Percentiles rank a stretch among this genome's conserved stretches.
Conservation (phyloP, 2,888 invertebrate genomes). For the Philhelius pedissequus region DNA sequence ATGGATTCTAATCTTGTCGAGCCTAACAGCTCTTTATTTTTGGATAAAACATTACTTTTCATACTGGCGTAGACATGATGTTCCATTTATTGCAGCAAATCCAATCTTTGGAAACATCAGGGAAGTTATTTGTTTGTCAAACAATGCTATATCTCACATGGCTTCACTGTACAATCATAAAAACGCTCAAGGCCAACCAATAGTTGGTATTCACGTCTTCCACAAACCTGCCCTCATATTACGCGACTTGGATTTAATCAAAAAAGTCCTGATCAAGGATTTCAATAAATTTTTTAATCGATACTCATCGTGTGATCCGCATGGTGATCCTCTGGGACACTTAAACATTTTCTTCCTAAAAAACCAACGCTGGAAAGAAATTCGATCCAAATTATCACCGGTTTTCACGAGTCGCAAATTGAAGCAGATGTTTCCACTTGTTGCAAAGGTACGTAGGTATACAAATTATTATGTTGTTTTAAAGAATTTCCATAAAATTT, state of each 20-base stretch:
- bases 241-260: conserved; percentile 79
- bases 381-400: conserved; percentile 79
- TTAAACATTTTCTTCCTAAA: conserved; percentile 78
- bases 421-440: conserved; percentile 77
- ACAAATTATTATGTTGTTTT: too few species aligned
- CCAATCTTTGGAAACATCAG: conserved; percentile 78
- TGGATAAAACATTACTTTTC: conserved; percentile 76
- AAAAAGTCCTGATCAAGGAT: conserved; percentile 79
- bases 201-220: conserved; percentile 77
- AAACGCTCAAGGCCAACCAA: conserved; percentile 71
- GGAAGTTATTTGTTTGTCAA: conserved; percentile 72
- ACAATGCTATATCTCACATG: background rate
- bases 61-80: conserved; percentile 76
- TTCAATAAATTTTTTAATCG: conserved; percentile 78
- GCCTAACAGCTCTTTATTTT: conserved; percentile 69
- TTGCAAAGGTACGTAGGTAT: conserved; percentile 73
- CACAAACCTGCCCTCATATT: conserved; percentile 78
- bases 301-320: conserved; percentile 72
- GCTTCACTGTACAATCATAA: conserved; percentile 73
- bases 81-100: conserved; percentile 75
- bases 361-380: conserved; percentile 78
- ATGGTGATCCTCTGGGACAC: conserved; percentile 76
- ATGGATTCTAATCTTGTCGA: conserved; percentile 52
- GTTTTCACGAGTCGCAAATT: conserved; percentile 78
- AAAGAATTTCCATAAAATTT: too few species aligned